Evolutionary conservation across 2,888 invertebrate genomes (phyloP).

Genomic region (Clitarchus hookeri): DNA sequence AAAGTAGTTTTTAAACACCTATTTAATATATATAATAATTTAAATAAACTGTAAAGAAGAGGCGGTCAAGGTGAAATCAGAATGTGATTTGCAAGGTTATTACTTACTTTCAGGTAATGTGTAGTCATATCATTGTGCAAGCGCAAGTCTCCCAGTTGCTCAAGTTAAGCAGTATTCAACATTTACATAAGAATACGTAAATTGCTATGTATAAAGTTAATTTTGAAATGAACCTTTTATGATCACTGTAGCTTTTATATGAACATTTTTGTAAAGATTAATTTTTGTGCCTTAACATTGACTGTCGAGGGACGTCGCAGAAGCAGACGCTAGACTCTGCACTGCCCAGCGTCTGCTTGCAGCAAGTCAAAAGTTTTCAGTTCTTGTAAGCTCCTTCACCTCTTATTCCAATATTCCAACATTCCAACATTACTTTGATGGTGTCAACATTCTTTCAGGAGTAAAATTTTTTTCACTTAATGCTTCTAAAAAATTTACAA

Average conservation of each 20-base stretch:
- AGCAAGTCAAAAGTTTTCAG: no score
- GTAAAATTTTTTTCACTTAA: no score
- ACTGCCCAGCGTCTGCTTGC: no score
- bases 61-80: background rate
- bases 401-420: no score
- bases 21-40: background rate
- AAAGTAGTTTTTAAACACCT: background rate
- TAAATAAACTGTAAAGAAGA: background rate
- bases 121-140: background rate
- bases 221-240: background rate
- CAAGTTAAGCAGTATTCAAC: background rate
- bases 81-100: background rate
- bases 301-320: background rate
- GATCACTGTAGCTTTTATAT: background rate
- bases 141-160: background rate
- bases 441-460: no score
- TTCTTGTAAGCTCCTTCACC: no score
- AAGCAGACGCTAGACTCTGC: no score
- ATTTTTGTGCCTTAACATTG: background rate
- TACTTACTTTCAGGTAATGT: background rate
- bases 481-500: no score
- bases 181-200: background rate
- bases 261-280: background rate
- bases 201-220: background rate
- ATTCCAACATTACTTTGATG: no score